Evolutionary conservation across 2,888 invertebrate species (phyloP).

Genomic region (Syrphus vitripennis): DNA sequence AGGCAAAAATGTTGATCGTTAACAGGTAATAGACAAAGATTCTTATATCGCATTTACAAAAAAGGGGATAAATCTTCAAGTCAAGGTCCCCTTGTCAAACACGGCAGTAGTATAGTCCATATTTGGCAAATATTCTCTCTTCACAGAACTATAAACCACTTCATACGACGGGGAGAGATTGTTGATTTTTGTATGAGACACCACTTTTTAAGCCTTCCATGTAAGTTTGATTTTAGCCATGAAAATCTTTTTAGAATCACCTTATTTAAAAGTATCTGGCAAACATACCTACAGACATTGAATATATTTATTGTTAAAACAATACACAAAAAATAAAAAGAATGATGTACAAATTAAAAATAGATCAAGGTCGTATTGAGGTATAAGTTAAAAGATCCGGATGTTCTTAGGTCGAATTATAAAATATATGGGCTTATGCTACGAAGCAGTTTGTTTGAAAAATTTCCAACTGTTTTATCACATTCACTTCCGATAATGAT

Average conservation of each 20-base stretch:
- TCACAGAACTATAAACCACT: slow-evolving; percentile 8
- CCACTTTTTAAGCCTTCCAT: slow-evolving; percentile 51
- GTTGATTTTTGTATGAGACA: slow-evolving; percentile 3
- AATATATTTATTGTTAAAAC: neutral
- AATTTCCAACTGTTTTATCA: neutral
- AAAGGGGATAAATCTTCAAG: slow-evolving; percentile 33
- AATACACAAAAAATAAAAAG: neutral
- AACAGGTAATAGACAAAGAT: slow-evolving; percentile 20
- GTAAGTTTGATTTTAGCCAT: neutral
- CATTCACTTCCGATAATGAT: neutral
- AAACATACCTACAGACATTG: neutral
- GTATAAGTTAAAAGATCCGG: neutral
- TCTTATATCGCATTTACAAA: slow-evolving; percentile 43
- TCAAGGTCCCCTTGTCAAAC: slow-evolving; percentile 45
- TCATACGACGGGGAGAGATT: neutral
- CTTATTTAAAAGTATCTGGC: neutral
- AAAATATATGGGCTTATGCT: no score
- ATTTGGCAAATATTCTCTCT: slow-evolving; percentile 46
- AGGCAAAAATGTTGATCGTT: neutral
- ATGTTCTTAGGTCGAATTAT: neutral
- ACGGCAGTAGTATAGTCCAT: slow-evolving; percentile 50
- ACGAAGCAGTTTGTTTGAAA: neutral
- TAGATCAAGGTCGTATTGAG: neutral
- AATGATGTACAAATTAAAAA: neutral
- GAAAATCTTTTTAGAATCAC: neutral